These are phyloP conservation scores for Chalcis sispes DNA, from an alignment of 2,888 invertebrate species.

Conservation along the genomic window DNA sequence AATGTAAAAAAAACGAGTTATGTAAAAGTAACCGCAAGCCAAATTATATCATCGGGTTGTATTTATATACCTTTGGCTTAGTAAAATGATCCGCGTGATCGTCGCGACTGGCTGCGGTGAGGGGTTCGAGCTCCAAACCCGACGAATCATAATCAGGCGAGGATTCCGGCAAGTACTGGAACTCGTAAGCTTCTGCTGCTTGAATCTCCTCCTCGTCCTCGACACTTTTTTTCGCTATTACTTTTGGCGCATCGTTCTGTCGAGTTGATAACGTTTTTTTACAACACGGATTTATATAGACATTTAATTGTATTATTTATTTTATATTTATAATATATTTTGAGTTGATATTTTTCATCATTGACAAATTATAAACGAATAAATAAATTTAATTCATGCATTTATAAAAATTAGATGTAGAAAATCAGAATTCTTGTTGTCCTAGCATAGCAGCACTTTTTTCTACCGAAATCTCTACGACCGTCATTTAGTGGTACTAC, in stretches of 20 bases:
- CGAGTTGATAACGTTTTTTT: neutral
- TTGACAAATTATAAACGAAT: too few relatives aligned
- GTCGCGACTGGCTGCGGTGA: conserved; percentile 50
- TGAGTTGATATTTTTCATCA: too few relatives aligned
- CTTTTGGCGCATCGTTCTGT: conserved; percentile 26
- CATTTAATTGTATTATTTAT: neutral
- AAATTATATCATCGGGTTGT: too few relatives aligned
- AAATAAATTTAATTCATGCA: too few relatives aligned
- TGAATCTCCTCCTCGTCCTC: conserved; percentile 48
- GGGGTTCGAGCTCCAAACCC: conserved; percentile 32
- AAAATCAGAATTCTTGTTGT: too few relatives aligned
- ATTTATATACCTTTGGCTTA: conserved; percentile 36
- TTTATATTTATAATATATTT: neutral
- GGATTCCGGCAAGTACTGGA: conserved; percentile 38
- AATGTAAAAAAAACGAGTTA: too few relatives aligned
- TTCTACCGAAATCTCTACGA: too few relatives aligned
- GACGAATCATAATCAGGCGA: conserved; percentile 24
- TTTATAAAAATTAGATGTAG: too few relatives aligned
- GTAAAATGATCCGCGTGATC: conserved; percentile 44
- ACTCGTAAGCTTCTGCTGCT: conserved; percentile 48
- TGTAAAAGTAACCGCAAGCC: too few relatives aligned
- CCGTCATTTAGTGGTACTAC: too few relatives aligned
- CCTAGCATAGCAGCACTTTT: too few relatives aligned
- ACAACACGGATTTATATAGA: neutral
- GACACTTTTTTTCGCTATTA: conserved; percentile 43